Evolutionary conservation across 2,888 invertebrate species (phyloP).

Genomic region (Colostygia pectinataria): DNA sequence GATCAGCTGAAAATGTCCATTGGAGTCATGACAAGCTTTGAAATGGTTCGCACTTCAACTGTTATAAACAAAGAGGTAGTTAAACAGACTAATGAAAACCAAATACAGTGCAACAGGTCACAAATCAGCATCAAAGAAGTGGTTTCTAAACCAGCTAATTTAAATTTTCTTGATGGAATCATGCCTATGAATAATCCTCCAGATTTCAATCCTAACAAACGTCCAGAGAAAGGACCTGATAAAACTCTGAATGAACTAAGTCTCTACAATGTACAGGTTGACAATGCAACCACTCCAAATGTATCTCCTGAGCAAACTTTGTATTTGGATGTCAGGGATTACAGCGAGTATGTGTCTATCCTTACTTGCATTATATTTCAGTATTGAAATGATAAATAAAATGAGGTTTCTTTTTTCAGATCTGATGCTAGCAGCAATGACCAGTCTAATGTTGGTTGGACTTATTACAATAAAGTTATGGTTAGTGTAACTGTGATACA

Average conservation of each 20-base stretch:
- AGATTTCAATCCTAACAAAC: constrained; percentile 16
- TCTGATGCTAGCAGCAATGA: constrained; percentile 80
- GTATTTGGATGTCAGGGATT: constrained; percentile 74
- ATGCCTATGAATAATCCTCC: constrained; percentile 42
- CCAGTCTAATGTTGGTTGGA: constrained; percentile 85
- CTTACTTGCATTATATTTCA: neutral
- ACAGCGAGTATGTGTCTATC: constrained; percentile 68
- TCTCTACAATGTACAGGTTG: constrained; percentile 71
- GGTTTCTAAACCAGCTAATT: constrained; percentile 56
- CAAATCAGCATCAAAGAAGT: constrained; percentile 73
- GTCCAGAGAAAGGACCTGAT: constrained; percentile 53
- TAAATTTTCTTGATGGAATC: constrained; percentile 75
- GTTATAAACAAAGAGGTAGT: constrained; percentile 70
- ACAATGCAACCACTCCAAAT: constrained; percentile 72
- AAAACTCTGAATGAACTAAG: constrained; percentile 75
- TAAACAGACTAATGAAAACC: constrained; percentile 58
- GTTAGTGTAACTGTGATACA: too few relatives aligned
- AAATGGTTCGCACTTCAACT: constrained; percentile 80
- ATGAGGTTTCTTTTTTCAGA: constrained; percentile 38
- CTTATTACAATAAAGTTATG: constrained; percentile 88
- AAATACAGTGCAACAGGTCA: constrained; percentile 71
- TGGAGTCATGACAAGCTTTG: constrained; percentile 88
- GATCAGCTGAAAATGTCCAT: constrained; percentile 84
- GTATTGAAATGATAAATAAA: neutral
- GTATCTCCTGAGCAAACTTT: constrained; percentile 75